Conservation (phyloP, 2,888 invertebrate genomes). For the Tipula vernalis region DNA sequence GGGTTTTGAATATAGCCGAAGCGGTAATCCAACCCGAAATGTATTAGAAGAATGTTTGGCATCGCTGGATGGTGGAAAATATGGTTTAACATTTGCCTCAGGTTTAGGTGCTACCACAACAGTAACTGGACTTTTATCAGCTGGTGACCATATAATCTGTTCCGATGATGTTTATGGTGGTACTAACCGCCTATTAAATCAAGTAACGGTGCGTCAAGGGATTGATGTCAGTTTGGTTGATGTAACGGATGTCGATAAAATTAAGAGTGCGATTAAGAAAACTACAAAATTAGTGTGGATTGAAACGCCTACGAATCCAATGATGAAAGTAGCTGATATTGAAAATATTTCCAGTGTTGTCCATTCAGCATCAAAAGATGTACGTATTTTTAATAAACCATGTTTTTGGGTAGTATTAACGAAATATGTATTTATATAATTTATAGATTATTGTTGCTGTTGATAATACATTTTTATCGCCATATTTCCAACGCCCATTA, state of each 20-base stretch:
- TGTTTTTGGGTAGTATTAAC: too few relatives aligned
- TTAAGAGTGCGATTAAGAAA: conserved; percentile 56
- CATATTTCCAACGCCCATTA: conserved; percentile 84
- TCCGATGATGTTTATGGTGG: conserved; percentile 95
- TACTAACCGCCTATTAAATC: conserved; percentile 63
- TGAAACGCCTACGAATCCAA: conserved; percentile 94
- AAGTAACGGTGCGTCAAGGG: conserved; percentile 51
- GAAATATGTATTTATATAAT: conserved; percentile 12
- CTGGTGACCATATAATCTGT: conserved; percentile 83
- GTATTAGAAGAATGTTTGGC: conserved; percentile 83
- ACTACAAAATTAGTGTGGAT: conserved; percentile 92
- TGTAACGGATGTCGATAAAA: conserved; percentile 49
- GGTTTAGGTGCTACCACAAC: conserved; percentile 80
- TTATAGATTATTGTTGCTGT: conserved; percentile 58
- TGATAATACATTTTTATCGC: conserved; percentile 88
- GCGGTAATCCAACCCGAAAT: conserved; percentile 88
- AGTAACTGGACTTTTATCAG: conserved; percentile 56
- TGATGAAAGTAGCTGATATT: conserved; percentile 82
- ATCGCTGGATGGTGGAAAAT: conserved; percentile 75
- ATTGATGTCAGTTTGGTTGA: conserved; percentile 69
- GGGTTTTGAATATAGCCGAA: conserved; percentile 86
- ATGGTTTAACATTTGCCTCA: conserved; percentile 73
- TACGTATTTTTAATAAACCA: neutral
- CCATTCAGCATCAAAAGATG: conserved; percentile 36
- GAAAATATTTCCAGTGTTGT: conserved; percentile 51